Base-by-base conservation (phyloP, 2,113 vertebrate species). In the Eretmochelys imbricata region DNA sequence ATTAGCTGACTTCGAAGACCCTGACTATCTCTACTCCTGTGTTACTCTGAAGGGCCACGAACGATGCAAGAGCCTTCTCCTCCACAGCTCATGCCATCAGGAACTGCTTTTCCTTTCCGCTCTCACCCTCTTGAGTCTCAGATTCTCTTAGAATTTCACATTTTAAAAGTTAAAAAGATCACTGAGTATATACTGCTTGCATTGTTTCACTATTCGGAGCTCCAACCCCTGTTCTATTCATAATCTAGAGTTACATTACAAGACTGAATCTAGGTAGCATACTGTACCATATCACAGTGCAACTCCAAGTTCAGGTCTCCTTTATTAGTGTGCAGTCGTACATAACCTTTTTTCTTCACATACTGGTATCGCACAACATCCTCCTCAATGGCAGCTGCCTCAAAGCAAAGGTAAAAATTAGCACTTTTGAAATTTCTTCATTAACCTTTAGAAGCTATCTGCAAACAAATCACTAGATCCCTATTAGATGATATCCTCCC, bases 321-420 rank as follows among this genome's bases (percentile, higher is more conserved):
- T 94, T 99, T 99, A 96, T 98, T 99, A 6, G 99, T 99, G 96
- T 99, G 99, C 12, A 99, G 97, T 80, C 99, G 98, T 78, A 99
- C 98, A 1, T 99, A 99, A 78, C 99, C 99, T 92, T 99, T 99
- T 94, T 99, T 99, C 98, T 99, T 99, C 95, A 99, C 99, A 0
- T 99, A 99, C 17, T 97, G 97, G 98, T 99, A 99, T 16, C 99
- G 99, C 65, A 99, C 98, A 0, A 98, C 92, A 38, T 99, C 99
- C 2, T 99, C 99, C 0, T 99, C 98, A 9, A 99, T 99, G 89
- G 99, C 99, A 35, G 98, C 98, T 99, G 79, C 24, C 85, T 4
- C 20, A 92, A 92, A 91, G 55, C 35, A 96, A 88, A 86, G 9
- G 54, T 31, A 94, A 13, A 20, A 75, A 92, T 96, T 80, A 94